These are phyloP conservation scores for Chaitophorus viminalis DNA, from an alignment of 2,888 invertebrate genomes.

Conservation along the genomic window DNA sequence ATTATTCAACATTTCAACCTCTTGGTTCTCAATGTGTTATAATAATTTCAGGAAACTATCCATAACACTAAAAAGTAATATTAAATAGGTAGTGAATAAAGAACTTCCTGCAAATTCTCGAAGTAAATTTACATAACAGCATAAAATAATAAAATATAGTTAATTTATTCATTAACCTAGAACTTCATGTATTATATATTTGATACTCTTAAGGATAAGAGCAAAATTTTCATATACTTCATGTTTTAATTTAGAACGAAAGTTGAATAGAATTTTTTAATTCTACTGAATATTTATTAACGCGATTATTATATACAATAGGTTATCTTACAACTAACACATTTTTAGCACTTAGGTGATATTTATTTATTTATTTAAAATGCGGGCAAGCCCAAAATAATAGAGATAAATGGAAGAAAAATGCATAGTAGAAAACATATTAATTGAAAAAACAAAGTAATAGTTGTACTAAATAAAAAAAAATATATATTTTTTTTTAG, in stretches of 20 bases:
- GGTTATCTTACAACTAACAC: too few species aligned
- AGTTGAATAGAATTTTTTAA: not conserved
- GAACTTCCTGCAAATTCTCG: constrained; percentile 37
- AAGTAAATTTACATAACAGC: constrained; percentile 36
- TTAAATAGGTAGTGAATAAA: constrained; percentile 8
- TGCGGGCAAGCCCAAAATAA: too few species aligned
- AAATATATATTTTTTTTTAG: too few species aligned
- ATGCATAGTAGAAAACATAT: too few species aligned
- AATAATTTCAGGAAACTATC: not conserved
- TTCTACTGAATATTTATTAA: not conserved
- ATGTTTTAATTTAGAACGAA: constrained; percentile 5
- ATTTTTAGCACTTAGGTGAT: too few species aligned
- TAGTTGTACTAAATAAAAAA: too few species aligned
- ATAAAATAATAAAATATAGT: constrained; percentile 37
- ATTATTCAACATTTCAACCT: not conserved
- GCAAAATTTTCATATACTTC: not conserved
- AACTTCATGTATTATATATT: constrained; percentile 30
- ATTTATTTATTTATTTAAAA: too few species aligned
- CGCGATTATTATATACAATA: not conserved
- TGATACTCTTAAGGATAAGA: constrained; percentile 25
- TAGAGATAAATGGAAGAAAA: too few species aligned
- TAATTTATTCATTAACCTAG: constrained; percentile 30
- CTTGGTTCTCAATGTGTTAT: not conserved
- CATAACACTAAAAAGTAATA: not conserved
- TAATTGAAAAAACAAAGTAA: too few species aligned